Percentiles rank a stretch among this genome's conserved stretches.
These are phyloP conservation scores for Grallaria varia DNA, from an alignment of 2,113 vertebrate genomes.

Conservation along the genomic window DNA sequence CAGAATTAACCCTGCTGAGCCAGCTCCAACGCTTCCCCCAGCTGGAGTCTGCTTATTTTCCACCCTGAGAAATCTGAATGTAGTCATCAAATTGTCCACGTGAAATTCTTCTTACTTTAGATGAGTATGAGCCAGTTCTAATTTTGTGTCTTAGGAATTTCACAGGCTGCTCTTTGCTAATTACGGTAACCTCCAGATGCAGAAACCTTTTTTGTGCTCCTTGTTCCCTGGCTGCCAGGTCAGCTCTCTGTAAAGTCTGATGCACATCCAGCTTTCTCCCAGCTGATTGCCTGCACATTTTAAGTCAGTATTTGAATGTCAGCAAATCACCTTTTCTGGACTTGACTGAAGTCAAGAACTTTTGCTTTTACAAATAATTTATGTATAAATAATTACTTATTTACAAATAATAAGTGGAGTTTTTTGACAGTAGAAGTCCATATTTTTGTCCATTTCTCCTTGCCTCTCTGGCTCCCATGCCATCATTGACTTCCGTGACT, in stretches of 20 bases:
- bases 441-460: background rate
- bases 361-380: background rate
- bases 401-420: background rate
- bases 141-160: slow-evolving; percentile 5
- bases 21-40: slow-evolving; percentile 34
- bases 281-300: background rate
- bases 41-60: slow-evolving; percentile 31
- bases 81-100: background rate
- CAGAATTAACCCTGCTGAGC: slow-evolving; percentile 65
- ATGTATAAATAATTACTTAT: background rate
- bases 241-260: background rate
- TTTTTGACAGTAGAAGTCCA: background rate
- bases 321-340: background rate
- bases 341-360: background rate
- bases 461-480: background rate
- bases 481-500: background rate
- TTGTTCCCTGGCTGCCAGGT: background rate
- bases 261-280: background rate
- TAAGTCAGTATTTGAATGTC: background rate
- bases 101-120: background rate
- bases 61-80: background rate
- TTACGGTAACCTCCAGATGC: background rate
- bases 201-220: background rate
- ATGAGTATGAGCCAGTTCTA: background rate
- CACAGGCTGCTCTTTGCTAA: background rate